Base-by-base conservation (phyloP, 2,888 invertebrate species). In the Drosophila eohydei region DNA sequence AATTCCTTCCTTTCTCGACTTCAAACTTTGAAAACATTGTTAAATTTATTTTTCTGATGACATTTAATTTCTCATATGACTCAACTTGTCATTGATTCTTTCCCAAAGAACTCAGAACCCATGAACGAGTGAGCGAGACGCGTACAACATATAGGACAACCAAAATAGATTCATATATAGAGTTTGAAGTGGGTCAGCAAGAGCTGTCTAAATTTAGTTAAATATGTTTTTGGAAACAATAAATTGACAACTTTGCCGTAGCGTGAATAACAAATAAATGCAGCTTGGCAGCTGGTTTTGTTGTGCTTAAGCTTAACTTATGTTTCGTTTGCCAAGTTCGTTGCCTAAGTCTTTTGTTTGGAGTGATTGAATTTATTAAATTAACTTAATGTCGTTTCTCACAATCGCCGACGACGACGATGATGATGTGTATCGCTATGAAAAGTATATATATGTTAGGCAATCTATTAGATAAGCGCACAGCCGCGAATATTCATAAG, bases 331-430 rank as follows among this genome's bases (percentile, higher is more conserved):
- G 61, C 12, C 78, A 73, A 83, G 90, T 86, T 86, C 65, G 90
- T 86, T 86, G 87, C 88, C 81, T 79, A 86, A 90, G 87, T 86
- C 89, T 89, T 90, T 89, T 79, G 87, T 89, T 74, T 56, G 77
- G 52, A 64, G 59, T 57, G 65, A 72, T 83, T 88, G 70, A 78
- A 78, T 88, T 78, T 73, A 67, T 78, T 66, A 66, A 72, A 80
- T 78, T 69, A 63, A 48, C 16, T 41, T 54, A 28, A 63, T 52
- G 21, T 14, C 26, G 62, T 66, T 83, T 69, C 80, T 68, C 71
- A 69, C 79, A 78, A 63, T 52, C 59, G 41, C 51, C 51, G 21
- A 26, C 43, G 36, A 26, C 36, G 71, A 36, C 44, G 48, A 21
- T 58, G 54, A 64, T 64, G 4, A 69, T 64, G 14, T 51, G 50